Percentiles rank a stretch among this genome's conserved stretches.
phyloP scores from a whole-genome alignment of 2,797 vertebrate species.

The Spinus olivaceus region DNA sequence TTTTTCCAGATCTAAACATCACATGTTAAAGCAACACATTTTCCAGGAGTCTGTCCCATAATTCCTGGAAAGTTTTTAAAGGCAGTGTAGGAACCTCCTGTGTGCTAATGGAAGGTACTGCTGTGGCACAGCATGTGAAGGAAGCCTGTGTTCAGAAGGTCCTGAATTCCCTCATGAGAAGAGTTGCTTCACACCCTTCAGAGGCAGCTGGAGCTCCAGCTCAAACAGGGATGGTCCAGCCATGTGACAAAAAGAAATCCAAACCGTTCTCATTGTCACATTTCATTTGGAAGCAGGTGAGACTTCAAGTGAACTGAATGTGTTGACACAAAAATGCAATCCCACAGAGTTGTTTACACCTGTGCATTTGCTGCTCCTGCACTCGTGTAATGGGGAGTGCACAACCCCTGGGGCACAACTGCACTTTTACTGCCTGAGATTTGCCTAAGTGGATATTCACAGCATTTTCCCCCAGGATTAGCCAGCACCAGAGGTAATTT shows the following conservation, averaged over 20 bases:
- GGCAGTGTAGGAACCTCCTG: not conserved
- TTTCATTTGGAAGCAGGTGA: not conserved
- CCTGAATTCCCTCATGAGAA: not conserved
- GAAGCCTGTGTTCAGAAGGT: not conserved
- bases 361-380: not conserved
- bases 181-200: not conserved
- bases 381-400: not conserved
- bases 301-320: not conserved
- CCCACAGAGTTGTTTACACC: fast-evolving
- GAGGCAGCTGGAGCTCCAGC: not conserved
- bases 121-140: not conserved
- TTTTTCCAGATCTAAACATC: not conserved
- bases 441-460: not conserved
- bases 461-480: not conserved
- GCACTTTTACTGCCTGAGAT: not conserved
- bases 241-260: not conserved
- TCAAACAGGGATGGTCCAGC: not conserved
- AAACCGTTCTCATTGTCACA: not conserved
- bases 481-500: not conserved
- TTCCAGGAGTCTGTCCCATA: not conserved
- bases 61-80: not conserved
- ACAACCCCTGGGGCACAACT: not conserved
- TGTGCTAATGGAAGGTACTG: fast-evolving
- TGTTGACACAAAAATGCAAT: not conserved
- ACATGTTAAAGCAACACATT: not conserved